Evolutionary conservation across 2,888 invertebrate species (phyloP).

Genomic region (Drosophila robusta): DNA sequence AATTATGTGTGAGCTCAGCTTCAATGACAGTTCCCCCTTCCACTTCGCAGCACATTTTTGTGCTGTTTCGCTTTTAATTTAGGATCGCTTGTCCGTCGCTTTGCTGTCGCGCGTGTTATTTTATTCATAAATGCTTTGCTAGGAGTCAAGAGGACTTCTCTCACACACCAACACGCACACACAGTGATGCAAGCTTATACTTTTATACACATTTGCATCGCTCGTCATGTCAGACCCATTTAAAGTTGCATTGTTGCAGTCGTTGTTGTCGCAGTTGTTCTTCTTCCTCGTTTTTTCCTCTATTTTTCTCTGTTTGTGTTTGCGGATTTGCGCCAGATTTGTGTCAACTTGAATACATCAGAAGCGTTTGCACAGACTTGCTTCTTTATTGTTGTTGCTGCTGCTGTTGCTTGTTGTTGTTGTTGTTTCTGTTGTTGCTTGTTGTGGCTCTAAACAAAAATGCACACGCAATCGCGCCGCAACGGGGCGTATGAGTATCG

Average conservation of each 20-base stretch:
- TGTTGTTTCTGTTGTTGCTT: constrained; percentile 30
- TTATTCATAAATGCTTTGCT: constrained; percentile 73
- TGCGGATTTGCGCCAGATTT: constrained; percentile 77
- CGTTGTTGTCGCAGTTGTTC: constrained; percentile 7
- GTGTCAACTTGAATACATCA: constrained; percentile 81
- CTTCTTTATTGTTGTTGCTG: constrained; percentile 44
- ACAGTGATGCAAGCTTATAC: constrained; percentile 11
- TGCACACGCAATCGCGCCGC: constrained; percentile 70
- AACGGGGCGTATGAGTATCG: constrained; percentile 67
- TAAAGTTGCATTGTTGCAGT: constrained; percentile 62
- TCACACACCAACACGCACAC: constrained; percentile 13
- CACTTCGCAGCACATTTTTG: constrained; percentile 15
- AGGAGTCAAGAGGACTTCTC: constrained; percentile 38
- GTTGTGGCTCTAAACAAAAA: constrained; percentile 59
- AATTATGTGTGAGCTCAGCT: constrained; percentile 53
- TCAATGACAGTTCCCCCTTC: constrained; percentile 12
- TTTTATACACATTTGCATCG: constrained; percentile 32
- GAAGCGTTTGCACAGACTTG: constrained; percentile 71
- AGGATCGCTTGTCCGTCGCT: constrained; percentile 46
- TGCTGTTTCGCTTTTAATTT: constrained; percentile 72
- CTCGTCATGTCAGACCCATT: constrained; percentile 65
- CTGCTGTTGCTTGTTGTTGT: constrained; percentile 9
- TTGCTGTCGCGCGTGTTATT: constrained; percentile 51
- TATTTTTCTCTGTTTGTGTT: constrained; percentile 42
- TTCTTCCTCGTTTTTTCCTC: neutral